A percentile compares a stretch with the other conserved stretches of the same genome.
Evolutionary conservation across 2,888 invertebrate species (phyloP).

Genomic region (Athrips mouffetella): DNA sequence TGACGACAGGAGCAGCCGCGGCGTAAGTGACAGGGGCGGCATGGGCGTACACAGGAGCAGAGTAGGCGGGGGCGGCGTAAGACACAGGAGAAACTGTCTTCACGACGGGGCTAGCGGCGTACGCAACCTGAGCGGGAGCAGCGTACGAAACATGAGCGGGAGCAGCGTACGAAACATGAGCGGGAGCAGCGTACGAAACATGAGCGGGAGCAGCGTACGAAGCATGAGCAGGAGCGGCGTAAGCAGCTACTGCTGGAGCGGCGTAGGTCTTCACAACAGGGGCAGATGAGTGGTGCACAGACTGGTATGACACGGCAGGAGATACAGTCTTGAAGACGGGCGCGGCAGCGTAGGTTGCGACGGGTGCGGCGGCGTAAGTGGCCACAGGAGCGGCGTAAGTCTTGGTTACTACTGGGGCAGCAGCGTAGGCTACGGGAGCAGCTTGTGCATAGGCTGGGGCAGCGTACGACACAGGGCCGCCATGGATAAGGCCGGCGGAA

Average conservation of each 20-base stretch:
- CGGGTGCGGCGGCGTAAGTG: conserved; percentile 40
- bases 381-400: conserved; percentile 40
- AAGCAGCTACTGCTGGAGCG: conserved; percentile 31
- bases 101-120: conserved; percentile 38
- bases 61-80: conserved; percentile 38
- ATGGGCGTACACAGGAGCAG: conserved; percentile 44
- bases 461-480: conserved; percentile 43
- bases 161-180: conserved; percentile 28
- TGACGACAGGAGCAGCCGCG: conserved; percentile 36
- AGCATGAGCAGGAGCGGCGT: conserved; percentile 24
- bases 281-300: conserved; percentile 50
- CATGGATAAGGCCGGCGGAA: conserved; percentile 77
- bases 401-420: conserved; percentile 20
- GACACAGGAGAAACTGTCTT: conserved; percentile 35
- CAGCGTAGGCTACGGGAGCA: conserved; percentile 34
- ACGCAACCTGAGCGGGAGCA: conserved; percentile 48
- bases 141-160: conserved; percentile 29
- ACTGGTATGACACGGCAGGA: conserved; percentile 27
- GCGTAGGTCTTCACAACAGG: conserved; percentile 49
- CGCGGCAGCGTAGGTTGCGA: conserved; percentile 47
- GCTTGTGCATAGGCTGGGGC: conserved; percentile 22
- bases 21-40: conserved; percentile 36
- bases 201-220: conserved; percentile 23
- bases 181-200: conserved; percentile 23
- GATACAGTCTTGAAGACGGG: conserved; percentile 47